Base-by-base conservation (phyloP, 2,888 invertebrate species). In the Calameuta idolon region DNA sequence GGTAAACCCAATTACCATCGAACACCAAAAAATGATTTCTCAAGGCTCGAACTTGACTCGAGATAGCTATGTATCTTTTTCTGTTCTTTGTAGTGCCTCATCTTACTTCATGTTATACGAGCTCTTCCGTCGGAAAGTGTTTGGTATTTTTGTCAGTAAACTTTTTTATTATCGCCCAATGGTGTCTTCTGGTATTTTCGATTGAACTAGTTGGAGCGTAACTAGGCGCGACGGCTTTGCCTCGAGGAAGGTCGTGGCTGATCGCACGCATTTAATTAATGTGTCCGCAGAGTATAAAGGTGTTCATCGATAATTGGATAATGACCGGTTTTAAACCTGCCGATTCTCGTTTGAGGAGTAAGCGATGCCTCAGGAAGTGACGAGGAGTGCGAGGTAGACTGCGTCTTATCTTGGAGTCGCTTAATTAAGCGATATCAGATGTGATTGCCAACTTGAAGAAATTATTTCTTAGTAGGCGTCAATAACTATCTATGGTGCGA, bases 361-460 rank as follows among this genome's bases (percentile, higher is more conserved):
- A 31, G 71, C 71, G 71, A 31, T 71, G 71, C 71, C 34, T 71
- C 71, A 73, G 55, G 23, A 69, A 77, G 74, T 74, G 69, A 35
- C 37, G 68, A 69, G 71, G 71, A 11, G 31, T 12, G 33, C 35
- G 3, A 12, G 35, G 1, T 4, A 12, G 33, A 33, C 30, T 30
- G 15, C 69, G 34, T 12, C 75, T 74, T 74, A 76, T 79, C 75
- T 69, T 34, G 11, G 11, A 23, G 71, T 23, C 73, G 78, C 77
- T 78, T 81, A 76, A 82, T 82, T 81, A 69, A 81, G 78, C 77
- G 76, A 77, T 81, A 76, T 69, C 71, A 76, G 76, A 78, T 77
- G 75, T 76, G 71, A 74, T 69, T 76, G 75, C 55, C 75, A 40
- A 37, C 75, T 12, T 31, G 69, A 34, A 75, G 76, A 69, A 73